These are phyloP conservation scores for Malacoraja senta DNA, from an alignment of 2,797 vertebrate genomes.

Conservation along the genomic window DNA sequence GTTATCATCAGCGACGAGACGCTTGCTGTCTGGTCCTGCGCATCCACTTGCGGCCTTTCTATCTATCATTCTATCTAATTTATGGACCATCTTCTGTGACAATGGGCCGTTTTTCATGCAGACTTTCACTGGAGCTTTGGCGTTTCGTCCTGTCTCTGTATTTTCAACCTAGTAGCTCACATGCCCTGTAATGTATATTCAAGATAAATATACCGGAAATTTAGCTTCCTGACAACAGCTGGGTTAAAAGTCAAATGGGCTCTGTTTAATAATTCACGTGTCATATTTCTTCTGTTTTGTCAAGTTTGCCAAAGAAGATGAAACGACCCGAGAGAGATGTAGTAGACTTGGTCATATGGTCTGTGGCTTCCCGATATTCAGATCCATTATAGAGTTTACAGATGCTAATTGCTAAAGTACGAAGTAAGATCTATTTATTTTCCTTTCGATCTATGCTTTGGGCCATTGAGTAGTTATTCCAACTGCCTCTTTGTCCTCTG, in stretches of 20 bases:
- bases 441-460: neutral
- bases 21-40: neutral
- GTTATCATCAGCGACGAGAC: neutral
- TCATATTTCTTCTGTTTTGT: slow-evolving; percentile 60
- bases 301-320: slow-evolving; percentile 58
- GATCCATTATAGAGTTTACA: neutral
- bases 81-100: slow-evolving; percentile 22
- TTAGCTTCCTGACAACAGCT: slow-evolving; percentile 54
- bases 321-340: slow-evolving; percentile 46
- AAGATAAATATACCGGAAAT: slow-evolving; percentile 62
- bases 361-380: neutral
- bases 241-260: slow-evolving; percentile 62
- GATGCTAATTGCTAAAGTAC: neutral
- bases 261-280: slow-evolving; percentile 65
- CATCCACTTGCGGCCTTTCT: slow-evolving; percentile 27
- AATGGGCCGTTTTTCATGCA: slow-evolving; percentile 32
- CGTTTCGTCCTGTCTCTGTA: slow-evolving; percentile 25
- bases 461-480: neutral
- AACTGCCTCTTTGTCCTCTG: neutral
- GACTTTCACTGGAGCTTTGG: slow-evolving; percentile 5
- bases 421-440: neutral
- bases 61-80: slow-evolving; percentile 35
- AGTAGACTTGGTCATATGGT: slow-evolving; percentile 44
- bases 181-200: slow-evolving; percentile 45
- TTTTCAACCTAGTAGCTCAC: slow-evolving; percentile 45